phyloP scores from a whole-genome alignment of 2,797 vertebrate genomes.

The Pampus argenteus region DNA sequence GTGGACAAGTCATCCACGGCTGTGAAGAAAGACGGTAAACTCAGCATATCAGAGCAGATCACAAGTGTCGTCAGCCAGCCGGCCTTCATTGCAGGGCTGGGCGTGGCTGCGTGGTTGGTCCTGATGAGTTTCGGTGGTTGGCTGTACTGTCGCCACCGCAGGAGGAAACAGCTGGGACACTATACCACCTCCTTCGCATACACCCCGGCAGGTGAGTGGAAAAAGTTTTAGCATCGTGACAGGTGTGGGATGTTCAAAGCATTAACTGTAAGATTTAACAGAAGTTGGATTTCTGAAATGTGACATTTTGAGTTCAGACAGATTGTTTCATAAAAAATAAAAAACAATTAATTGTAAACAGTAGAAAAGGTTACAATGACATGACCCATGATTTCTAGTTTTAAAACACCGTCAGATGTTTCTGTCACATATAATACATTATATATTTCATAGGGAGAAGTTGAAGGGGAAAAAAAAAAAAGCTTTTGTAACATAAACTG shows the following conservation, averaged over 20 bases:
- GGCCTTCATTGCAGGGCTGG: slow-evolving; percentile 95
- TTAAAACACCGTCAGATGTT: slow-evolving; percentile 7
- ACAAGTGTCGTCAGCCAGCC: slow-evolving; percentile 92
- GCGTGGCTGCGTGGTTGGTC: slow-evolving; percentile 92
- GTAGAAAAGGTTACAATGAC: not conserved
- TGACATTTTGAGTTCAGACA: slow-evolving; percentile 5
- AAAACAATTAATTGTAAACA: slow-evolving; percentile 11
- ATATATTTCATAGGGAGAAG: slow-evolving; percentile 2
- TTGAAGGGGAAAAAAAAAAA: slow-evolving; percentile 1
- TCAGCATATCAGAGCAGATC: slow-evolving; percentile 93
- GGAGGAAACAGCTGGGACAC: slow-evolving; percentile 94
- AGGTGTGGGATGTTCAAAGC: slow-evolving; percentile 9
- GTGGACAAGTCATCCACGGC: slow-evolving; percentile 70
- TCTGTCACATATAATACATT: slow-evolving; percentile 31
- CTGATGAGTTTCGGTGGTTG: slow-evolving; percentile 85
- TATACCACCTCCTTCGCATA: slow-evolving; percentile 97
- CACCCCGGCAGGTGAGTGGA: slow-evolving; percentile 88
- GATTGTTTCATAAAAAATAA: slow-evolving; percentile 3
- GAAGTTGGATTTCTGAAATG: not conserved
- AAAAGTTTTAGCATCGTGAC: not conserved
- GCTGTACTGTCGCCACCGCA: slow-evolving; percentile 85
- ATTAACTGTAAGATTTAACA: slow-evolving; percentile 1
- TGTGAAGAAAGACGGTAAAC: slow-evolving; percentile 73
- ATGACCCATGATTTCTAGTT: slow-evolving; percentile 14
- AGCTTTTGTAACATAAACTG: slow-evolving; percentile 10